Base-by-base conservation (phyloP, 2,888 invertebrate species). In the Euzophera pinguis region DNA sequence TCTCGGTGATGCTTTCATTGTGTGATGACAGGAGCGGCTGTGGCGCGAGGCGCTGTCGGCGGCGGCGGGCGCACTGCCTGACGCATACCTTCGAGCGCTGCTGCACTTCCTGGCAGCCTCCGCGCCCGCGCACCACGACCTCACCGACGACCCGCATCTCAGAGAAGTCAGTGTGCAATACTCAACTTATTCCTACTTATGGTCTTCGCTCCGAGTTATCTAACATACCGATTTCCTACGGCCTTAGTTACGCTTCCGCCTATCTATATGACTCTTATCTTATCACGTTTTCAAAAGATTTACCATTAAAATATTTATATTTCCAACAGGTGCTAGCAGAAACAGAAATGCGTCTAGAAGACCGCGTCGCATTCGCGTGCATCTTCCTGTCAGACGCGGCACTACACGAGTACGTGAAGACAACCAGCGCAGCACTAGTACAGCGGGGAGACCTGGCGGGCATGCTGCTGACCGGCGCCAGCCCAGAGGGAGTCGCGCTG, bases 291-390 rank as follows among this genome's bases (percentile, higher is more conserved):
- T n/a, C n/a, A n/a, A n/a, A n/a, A n/a, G n/a, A n/a, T n/a, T n/a
- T n/a, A n/a, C n/a, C n/a, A n/a, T n/a, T n/a, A n/a, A 22, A 22
- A 22, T 22, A 22, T 22, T 22, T 2, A n/a, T n/a, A 35, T 12
- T 41, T 74, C 54, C 49, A 57, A 49, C 73, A 75, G 47, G 84
- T 81, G 58, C 76, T 82, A 29, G 76, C 71, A 4, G 98, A 98
- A 81, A 93, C 92, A 39, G 96, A 94, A 43, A 94, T 98, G 86
- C 94, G 95, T 0, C 93, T 98, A 7, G 95, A 95, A 62, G 98
- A 98, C 85, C 92, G 96, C 67, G 94, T 98, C 50, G 97, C 97
- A n/a, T 97, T 98, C 86, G 97, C 97, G 14, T 95, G 96, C 72
- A 93, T 94, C 72, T 98, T 94, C 88, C 90, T 98, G 22, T 93